Evolutionary conservation across 2,113 vertebrate species (phyloP), one percentile per base, ranked within the genome.

Genomic region (Coturnix japonica): DNA sequence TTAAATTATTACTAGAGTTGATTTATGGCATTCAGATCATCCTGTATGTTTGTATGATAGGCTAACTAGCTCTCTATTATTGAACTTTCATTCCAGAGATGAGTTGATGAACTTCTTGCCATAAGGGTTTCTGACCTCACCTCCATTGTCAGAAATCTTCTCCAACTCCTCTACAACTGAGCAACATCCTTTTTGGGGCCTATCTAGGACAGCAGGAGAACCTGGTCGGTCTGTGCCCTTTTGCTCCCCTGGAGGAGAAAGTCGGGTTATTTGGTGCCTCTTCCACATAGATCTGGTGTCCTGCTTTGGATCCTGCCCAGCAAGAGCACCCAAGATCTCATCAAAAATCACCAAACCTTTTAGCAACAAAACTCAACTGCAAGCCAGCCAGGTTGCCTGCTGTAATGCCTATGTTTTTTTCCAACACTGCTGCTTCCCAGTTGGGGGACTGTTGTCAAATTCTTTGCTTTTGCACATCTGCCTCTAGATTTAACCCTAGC

Each of bases 361-460:
- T 8, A n/a, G 30, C 28, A 73, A 25, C 10, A 70, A 70, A 11
- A 18, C 3, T 49, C 46, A 51, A 0, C 0, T 75, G 53, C 13
- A 67, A 64, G 47, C 11, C 67, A 35, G 22, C 13, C 1, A 2
- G 5, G 31, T 72, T 78, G 39, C 35, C 54, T 85, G 31, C 33
- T 44, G 33, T 31, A 46, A 25, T 43, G 43, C 13, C 51, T 31
- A 41, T 37, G 20, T 15, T 46, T 73, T 37, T 31, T 44, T 41
- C 44, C 59, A 76, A 14, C 0, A 0, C 0, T 71, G 7, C 43
- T 88, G 37, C 51, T 88, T 53, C 60, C 60, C 64, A 16, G 19
- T n/a, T 85, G 13, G 4, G 13, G 28, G 35, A 65, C n/a, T 17
- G 12, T 0, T 1, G 13, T 53, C 66, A 43, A 4, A 0, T 7